Evolutionary conservation across 2,888 invertebrate species (phyloP), one percentile per base, ranked within the genome.

Genomic region (Noctua janthina): DNA sequence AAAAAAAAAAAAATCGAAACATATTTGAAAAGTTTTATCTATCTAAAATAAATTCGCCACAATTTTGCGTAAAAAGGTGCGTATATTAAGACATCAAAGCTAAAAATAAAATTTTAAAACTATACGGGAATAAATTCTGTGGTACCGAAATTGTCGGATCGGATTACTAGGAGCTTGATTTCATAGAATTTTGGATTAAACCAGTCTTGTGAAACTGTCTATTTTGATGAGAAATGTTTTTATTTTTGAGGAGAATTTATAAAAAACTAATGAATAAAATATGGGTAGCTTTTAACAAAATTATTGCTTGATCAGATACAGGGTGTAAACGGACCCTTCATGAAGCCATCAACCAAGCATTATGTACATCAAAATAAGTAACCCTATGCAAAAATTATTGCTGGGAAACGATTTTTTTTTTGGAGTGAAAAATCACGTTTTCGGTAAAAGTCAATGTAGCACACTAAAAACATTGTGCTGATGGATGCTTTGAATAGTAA

Each of bases 1-100:
- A n/a, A 8, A 68, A 75, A 66, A 20, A 1, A 10, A 39, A 66
- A 69, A 39, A 70, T 73, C 6, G 23, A n/a, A 66, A 51, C 39
- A 62, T 56, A 17, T 68, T 84, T 20, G 4, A 8, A 43, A 29
- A 62, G 51, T 17, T 71, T 71, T 11, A 74, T 39, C 7, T 64
- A 20, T 74, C 11, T 20, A 4, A 84, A 80, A 81, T 71, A 56
- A 29, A 71, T 56, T 54, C 1, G 4, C 39, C n/a, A 46, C 13
- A 62, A 62, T 49, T 73, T 74, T 39, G 35, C 20, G 20, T 43
- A 15, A 35, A 59, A 64, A 82, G 54, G 13, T 29, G 29, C 29
- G 7, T 5, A 11, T 59, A 59, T n/a, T n/a, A n/a, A 1, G 67
- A 20, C 46, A 17, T 64, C 29, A 64, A 83, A 39, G 39, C 17